These are phyloP conservation scores for Andrena cerasifolii DNA, from an alignment of 1,140 invertebrate species.

Conservation along the genomic window DNA sequence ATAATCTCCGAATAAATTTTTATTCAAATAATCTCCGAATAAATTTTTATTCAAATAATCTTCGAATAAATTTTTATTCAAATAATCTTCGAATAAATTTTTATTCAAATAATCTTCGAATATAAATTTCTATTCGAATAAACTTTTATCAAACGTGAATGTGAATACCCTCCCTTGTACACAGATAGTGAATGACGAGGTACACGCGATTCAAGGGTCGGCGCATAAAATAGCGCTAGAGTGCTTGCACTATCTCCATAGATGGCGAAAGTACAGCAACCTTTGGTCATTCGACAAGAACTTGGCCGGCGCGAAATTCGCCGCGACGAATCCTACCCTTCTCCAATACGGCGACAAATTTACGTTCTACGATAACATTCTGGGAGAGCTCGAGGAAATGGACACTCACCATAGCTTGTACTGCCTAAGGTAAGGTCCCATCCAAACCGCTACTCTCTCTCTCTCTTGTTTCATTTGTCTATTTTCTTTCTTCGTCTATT, in stretches of 20 bases:
- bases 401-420: constrained; percentile 84
- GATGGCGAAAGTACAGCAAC: constrained; percentile 90
- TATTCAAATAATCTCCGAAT: no score
- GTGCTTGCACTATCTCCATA: constrained; percentile 86
- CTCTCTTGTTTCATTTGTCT: no score
- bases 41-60: no score
- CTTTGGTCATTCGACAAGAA: constrained; percentile 93
- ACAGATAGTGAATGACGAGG: constrained; percentile 86
- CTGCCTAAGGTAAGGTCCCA: constrained; percentile 83
- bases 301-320: constrained; percentile 89
- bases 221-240: constrained; percentile 85
- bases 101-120: no score
- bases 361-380: constrained; percentile 90
- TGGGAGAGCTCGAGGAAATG: constrained; percentile 86
- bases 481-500: no score
- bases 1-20: neutral
- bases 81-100: neutral
- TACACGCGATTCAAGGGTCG: constrained; percentile 86
- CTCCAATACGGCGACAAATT: constrained; percentile 92
- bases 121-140: neutral
- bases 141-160: no score
- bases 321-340: constrained; percentile 87
- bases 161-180: constrained; percentile 17
- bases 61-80: neutral
- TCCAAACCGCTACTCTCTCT: neutral